phyloP scores from a whole-genome alignment of 2,797 vertebrate genomes.

The Simalia tracyae region DNA sequence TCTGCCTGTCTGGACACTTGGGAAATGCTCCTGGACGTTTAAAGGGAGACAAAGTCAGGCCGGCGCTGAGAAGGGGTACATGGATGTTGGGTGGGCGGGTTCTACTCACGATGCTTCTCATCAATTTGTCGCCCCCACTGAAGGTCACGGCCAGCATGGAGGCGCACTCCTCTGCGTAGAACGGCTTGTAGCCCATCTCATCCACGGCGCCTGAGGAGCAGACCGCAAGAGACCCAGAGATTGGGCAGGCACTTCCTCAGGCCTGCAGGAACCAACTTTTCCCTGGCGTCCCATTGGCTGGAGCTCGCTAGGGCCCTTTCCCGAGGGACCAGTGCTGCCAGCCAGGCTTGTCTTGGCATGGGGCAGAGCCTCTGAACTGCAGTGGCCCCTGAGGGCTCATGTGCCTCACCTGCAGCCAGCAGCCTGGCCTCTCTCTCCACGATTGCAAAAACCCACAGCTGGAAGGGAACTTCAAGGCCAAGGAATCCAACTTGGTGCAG shows the following conservation, averaged over 20 bases:
- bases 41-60: background rate
- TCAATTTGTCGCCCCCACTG: conserved; percentile 85
- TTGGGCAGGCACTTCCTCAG: background rate
- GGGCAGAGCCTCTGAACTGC: background rate
- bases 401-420: background rate
- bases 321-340: background rate
- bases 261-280: background rate
- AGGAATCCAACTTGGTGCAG: background rate
- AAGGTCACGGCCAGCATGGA: conserved; percentile 97
- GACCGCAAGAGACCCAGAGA: rapidly evolving
- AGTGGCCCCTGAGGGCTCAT: background rate
- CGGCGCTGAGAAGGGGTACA: background rate
- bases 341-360: background rate
- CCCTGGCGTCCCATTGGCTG: background rate
- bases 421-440: background rate
- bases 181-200: conserved; percentile 90
- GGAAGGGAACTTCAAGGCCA: background rate
- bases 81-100: rapidly evolving
- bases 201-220: conserved; percentile 86
- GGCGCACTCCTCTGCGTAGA: conserved; percentile 94
- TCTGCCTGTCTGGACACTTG: background rate
- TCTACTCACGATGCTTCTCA: conserved; percentile 90
- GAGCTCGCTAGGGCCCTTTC: background rate
- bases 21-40: background rate
- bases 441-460: background rate